Base-by-base conservation (phyloP, 1,140 invertebrate species). In the Sitodiplosis mosellana region DNA sequence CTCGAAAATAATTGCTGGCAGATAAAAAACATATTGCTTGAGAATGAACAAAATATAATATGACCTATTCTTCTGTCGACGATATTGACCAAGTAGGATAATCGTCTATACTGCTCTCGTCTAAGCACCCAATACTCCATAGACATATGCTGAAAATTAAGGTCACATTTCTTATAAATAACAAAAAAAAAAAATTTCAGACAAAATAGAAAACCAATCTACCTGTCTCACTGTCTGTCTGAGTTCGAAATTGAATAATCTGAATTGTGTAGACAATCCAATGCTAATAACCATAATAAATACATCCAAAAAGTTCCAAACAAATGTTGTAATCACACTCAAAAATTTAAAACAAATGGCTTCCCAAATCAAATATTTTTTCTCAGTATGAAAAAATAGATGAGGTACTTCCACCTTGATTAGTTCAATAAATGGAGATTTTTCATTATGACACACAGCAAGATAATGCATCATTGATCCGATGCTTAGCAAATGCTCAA, bases 271-370 rank as follows among this genome's bases (percentile, higher is more conserved):
- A 0, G 71, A 66, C 33, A 80, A 52, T 19, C 74, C 72, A 36
- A 73, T 61, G 54, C 66, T 70, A 52, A 78, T 68, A 40, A 76
- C 54, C 64, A 78, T 78, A 1, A 79, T 66, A 38, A 80, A 78
- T 0, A 78, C 54, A 52, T 80, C 77, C n/a, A 71, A 77, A 44
- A 75, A 80, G 52, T 76, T 78, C 77, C 77, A 80, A 0, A 75
- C 68, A 27, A 80, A 76, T 0, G 80, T 83, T 10, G 75, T 71
- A 3, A 79, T 45, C 50, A 77, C 71, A 57, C 76, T 79, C 2
- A 76, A 42, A 8, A 76, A 49, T 48, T 65, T 63, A 0, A 60
- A 57, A 15, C 61, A 17, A 2, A 63, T 19, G 10, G 63, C 64
- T 22, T 52, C 60, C 59, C 18, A 64, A 51, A 46, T 59, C 63